A percentile compares a stretch with the other conserved stretches of the same genome.
Evolutionary conservation across 2,888 invertebrate genomes (phyloP).

Genomic region (Cordilura impudica): DNA sequence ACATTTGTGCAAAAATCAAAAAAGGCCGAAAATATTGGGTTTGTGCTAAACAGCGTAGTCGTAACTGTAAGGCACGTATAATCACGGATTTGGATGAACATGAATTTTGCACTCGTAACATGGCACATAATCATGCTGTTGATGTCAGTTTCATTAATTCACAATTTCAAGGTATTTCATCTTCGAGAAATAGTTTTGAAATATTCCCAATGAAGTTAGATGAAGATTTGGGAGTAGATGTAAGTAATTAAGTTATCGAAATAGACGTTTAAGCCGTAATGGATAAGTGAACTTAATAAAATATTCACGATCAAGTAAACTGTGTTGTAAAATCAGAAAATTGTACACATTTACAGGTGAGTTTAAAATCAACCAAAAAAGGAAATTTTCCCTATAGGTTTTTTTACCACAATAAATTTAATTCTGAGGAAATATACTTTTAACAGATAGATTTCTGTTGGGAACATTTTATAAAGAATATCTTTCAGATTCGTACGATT

Average conservation of each 20-base stretch:
- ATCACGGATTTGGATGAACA: conserved; percentile 69
- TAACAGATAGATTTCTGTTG: too few species aligned
- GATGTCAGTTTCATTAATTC: conserved; percentile 1
- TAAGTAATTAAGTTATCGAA: not conserved
- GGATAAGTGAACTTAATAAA: not conserved
- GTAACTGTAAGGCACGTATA: conserved; percentile 72
- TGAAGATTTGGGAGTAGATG: not conserved
- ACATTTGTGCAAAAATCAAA: conserved; percentile 71
- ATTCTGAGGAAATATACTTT: too few species aligned
- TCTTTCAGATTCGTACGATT: too few species aligned
- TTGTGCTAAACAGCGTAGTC: conserved; percentile 73
- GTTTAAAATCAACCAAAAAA: too few species aligned
- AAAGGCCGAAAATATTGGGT: conserved; percentile 74
- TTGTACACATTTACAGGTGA: too few species aligned
- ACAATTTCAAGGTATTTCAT: not conserved
- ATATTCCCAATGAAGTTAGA: not conserved
- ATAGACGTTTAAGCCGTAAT: not conserved
- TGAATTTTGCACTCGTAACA: conserved; percentile 69
- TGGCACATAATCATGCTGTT: conserved; percentile 69
- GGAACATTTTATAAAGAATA: too few species aligned
- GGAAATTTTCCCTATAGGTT: too few species aligned
- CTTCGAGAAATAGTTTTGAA: not conserved
- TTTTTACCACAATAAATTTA: too few species aligned
- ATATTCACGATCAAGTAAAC: not conserved
- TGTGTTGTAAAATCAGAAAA: not conserved